A percentile compares a stretch with the other conserved stretches of the same genome.
Conservation (phyloP, 2,113 vertebrate genomes). For the Calonectris borealis region DNA sequence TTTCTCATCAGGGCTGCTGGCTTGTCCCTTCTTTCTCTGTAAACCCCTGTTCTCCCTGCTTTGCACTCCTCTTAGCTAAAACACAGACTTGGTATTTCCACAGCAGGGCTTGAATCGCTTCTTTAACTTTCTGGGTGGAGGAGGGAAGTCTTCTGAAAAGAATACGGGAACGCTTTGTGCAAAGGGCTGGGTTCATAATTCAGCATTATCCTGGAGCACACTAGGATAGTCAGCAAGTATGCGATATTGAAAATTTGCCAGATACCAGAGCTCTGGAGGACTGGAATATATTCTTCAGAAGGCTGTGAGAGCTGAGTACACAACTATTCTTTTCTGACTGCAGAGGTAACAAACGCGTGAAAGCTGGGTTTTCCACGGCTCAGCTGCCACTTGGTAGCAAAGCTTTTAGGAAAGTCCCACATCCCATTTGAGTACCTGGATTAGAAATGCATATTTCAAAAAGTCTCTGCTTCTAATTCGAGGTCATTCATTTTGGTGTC, state of each 20-base stretch:
- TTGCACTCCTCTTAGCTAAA: neutral
- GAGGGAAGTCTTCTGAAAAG: neutral
- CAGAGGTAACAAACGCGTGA: neutral
- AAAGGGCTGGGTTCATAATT: conserved; percentile 22
- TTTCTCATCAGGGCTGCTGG: neutral
- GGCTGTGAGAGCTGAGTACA: neutral
- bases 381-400: neutral
- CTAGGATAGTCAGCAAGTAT: conserved; percentile 19
- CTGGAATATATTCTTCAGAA: conserved; percentile 32
- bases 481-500: neutral
- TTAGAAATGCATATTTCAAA: neutral
- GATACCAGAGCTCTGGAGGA: conserved; percentile 33
- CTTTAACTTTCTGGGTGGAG: conserved; percentile 30
- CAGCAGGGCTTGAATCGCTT: neutral
- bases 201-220: conserved; percentile 8
- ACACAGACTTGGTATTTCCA: neutral
- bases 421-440: neutral
- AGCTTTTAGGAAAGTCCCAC: neutral
- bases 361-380: neutral
- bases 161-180: neutral
- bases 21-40: neutral
- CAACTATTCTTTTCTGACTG: neutral
- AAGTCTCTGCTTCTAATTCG: neutral
- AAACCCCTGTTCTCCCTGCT: neutral
- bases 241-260: conserved; percentile 12